Conservation (phyloP, 2,888 invertebrate genomes). For the Ectemnius lituratus region DNA sequence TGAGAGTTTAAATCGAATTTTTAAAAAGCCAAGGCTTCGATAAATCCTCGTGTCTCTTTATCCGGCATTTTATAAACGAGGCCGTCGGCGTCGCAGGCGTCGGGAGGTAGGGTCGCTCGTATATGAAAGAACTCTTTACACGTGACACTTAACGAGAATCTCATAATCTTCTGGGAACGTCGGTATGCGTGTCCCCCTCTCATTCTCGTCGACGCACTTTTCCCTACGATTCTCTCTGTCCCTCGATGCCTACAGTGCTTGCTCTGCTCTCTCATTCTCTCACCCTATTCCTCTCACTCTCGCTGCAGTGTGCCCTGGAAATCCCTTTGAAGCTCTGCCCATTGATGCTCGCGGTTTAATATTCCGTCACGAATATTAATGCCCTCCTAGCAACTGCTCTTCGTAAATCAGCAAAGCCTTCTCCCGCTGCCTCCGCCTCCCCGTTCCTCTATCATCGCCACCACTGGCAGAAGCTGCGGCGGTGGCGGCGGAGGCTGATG, state of each 20-base stretch:
- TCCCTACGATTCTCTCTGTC: constrained; percentile 2
- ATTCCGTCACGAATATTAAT: constrained; percentile 65
- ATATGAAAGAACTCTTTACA: constrained; percentile 62
- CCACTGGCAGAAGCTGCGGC: constrained; percentile 1
- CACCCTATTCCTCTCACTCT: constrained; percentile 1
- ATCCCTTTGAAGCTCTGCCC: constrained; percentile 60
- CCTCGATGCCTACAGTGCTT: constrained; percentile 5
- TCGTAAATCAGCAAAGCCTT: constrained; percentile 61
- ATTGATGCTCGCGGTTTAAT: constrained; percentile 64
- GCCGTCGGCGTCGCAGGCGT: constrained; percentile 12
- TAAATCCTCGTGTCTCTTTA: constrained; percentile 54
- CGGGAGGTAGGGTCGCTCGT: constrained; percentile 32
- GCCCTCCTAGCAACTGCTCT: constrained; percentile 58
- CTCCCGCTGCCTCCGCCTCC: constrained; percentile 11
- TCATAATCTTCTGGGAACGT: constrained; percentile 68
- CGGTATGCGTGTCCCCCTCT: constrained; percentile 25
- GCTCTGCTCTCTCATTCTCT: neutral
- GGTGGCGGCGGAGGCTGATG: constrained; percentile 28
- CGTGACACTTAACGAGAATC: constrained; percentile 70
- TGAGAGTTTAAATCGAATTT: constrained; percentile 44
- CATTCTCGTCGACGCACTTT: constrained; percentile 9
- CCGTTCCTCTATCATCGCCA: neutral
- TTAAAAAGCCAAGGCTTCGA: constrained; percentile 37
- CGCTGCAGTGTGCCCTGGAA: constrained; percentile 41
- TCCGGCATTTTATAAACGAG: constrained; percentile 54